These are phyloP conservation scores for Ennomos erosarius DNA, from an alignment of 2,888 invertebrate genomes.

Conservation along the genomic window DNA sequence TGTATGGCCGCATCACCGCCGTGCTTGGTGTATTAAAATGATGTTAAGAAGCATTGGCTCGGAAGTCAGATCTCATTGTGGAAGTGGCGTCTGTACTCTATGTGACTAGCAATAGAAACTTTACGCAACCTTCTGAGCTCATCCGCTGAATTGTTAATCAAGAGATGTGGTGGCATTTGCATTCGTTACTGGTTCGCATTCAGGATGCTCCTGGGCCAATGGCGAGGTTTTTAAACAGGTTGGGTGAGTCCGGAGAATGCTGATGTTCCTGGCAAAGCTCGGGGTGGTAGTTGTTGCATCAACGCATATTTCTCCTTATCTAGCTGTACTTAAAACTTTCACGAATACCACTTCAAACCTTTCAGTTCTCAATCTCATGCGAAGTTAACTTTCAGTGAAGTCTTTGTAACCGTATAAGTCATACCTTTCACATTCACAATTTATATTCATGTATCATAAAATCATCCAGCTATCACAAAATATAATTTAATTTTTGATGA, in stretches of 20 bases:
- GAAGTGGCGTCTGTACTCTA: constrained; percentile 48
- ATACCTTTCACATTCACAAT: too few relatives aligned
- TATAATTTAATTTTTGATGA: too few relatives aligned
- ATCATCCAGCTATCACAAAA: too few relatives aligned
- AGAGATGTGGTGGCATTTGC: constrained; percentile 39
- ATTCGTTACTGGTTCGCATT: constrained; percentile 39
- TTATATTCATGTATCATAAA: too few relatives aligned
- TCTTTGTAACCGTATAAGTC: too few relatives aligned
- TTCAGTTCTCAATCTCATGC: too few relatives aligned
- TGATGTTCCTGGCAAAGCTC: constrained; percentile 27
- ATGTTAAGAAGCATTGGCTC: constrained; percentile 47
- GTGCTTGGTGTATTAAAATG: constrained; percentile 48
- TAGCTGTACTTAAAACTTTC: not conserved
- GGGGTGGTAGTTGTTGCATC: constrained; percentile 23
- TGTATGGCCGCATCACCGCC: constrained; percentile 43
- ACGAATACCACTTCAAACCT: too few relatives aligned
- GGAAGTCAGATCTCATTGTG: constrained; percentile 58
- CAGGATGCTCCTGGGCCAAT: constrained; percentile 39
- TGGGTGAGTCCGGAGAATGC: constrained; percentile 22
- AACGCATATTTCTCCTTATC: not conserved
- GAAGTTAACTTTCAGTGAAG: too few relatives aligned
- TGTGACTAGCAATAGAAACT: constrained; percentile 52
- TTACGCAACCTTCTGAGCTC: constrained; percentile 52
- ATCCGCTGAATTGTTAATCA: constrained; percentile 49
- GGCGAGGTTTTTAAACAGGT: constrained; percentile 35